Conservation (phyloP, 1,140 invertebrate genomes). For the Piezodorus guildinii region DNA sequence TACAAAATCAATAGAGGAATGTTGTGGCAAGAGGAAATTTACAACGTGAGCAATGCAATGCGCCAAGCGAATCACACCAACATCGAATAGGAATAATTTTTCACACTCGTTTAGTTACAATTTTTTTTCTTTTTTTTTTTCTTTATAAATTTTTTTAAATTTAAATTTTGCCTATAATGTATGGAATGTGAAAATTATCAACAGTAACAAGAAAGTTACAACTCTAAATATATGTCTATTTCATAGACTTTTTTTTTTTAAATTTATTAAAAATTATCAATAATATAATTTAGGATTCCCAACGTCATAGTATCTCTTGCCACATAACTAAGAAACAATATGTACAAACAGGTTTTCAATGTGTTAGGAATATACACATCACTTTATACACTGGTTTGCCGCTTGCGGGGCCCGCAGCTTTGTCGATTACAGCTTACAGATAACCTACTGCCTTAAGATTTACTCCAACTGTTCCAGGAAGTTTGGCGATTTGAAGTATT, state of each 20-base stretch:
- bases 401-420: slow-evolving; percentile 1
- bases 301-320: slow-evolving; percentile 25
- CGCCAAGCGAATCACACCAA: slow-evolving; percentile 15
- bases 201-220: slow-evolving; percentile 23
- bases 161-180: slow-evolving; percentile 20
- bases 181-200: slow-evolving; percentile 18
- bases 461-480: slow-evolving; percentile 97
- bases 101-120: slow-evolving; percentile 17
- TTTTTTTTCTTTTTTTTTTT: slow-evolving; percentile 22
- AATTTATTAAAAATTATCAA: too few relatives aligned
- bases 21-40: slow-evolving; percentile 18
- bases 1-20: slow-evolving; percentile 21
- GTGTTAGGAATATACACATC: slow-evolving; percentile 25
- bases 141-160: not conserved
- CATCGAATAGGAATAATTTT: slow-evolving; percentile 16
- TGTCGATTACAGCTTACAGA: slow-evolving; percentile 31
- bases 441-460: slow-evolving; percentile 30
- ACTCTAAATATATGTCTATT: slow-evolving; percentile 25
- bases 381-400: slow-evolving; percentile 26
- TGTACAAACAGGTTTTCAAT: slow-evolving; percentile 27
- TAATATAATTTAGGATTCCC: slow-evolving; percentile 19
- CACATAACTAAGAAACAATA: slow-evolving; percentile 25
- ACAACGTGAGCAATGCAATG: slow-evolving; percentile 20
- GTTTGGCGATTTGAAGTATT: slow-evolving; percentile 98
- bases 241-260: slow-evolving; percentile 25